Evolutionary conservation across 1,140 invertebrate genomes (phyloP), one percentile per base, ranked within the genome.

Genomic region (Megalopta genalis): DNA sequence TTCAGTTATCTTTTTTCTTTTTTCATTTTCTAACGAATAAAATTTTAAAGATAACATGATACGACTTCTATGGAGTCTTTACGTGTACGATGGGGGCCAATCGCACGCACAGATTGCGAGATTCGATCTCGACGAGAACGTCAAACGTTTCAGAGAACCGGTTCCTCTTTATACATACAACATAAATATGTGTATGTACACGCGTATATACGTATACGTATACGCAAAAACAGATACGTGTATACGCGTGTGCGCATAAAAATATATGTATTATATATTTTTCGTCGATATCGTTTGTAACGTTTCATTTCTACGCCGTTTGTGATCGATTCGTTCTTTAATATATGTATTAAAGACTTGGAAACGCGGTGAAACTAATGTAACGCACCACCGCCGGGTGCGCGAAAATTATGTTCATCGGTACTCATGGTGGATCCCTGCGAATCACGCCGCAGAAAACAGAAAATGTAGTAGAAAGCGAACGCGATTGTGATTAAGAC

Each of bases 31-130:
- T 76, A 60, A 67, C 16, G 25, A 79, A 80, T 75, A 80, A 80
- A 80, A 60, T 67, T 67, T 67, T 66, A 68, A 71, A 76, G 27
- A 76, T 67, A 68, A 68, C 54, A 64, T 76, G 42, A 69, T 57
- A 62, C 63, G 78, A 80, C 54, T 80, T 76, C 72, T 76, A 64
- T 80, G 78, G 73, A 76, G 65, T 76, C 63, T 69, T 73, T 54
- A 80, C 37, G 65, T 46, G 42, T 80, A 64, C 25, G 73, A 80
- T 66, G 27, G 73, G 78, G 78, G 78, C 73, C 78, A 80, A 80
- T 68, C 74, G 54, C 60, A 57, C 65, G 65, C 78, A 80, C 59
- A 77, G 65, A 37, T 64, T 62, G 52, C 63, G 71, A 79, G 54
- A 52, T 79, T 66, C 42, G 63, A 73, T 74, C 52, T 79, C 54